Conservation (phyloP, 2,888 invertebrate genomes). For the Ischnus inquisitorius region DNA sequence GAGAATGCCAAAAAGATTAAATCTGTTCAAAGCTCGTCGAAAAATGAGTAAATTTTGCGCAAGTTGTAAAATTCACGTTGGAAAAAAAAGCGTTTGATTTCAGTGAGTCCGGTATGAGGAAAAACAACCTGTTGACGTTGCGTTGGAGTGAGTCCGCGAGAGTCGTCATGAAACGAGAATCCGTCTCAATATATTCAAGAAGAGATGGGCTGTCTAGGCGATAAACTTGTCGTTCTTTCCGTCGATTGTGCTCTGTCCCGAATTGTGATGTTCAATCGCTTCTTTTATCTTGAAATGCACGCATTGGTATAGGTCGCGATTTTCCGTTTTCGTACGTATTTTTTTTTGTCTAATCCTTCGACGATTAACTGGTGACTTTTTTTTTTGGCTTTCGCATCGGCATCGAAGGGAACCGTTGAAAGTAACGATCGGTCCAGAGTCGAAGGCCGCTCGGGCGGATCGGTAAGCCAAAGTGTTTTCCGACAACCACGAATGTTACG, state of each 20-base stretch:
- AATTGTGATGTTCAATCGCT: too few relatives aligned
- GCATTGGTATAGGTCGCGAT: too few relatives aligned
- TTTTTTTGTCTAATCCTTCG: not conserved
- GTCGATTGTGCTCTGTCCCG: too few relatives aligned
- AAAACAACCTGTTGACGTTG: slow-evolving; percentile 20
- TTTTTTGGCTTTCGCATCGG: slow-evolving; percentile 23
- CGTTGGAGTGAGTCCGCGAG: not conserved
- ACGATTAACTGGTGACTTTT: not conserved
- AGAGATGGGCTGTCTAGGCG: not conserved
- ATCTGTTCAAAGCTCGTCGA: too few relatives aligned
- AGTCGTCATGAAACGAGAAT: slow-evolving; percentile 9
- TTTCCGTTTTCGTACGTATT: too few relatives aligned
- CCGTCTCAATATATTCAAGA: not conserved
- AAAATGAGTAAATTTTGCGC: not conserved
- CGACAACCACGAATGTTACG: slow-evolving; percentile 42
- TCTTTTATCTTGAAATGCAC: too few relatives aligned
- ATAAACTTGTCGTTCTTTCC: too few relatives aligned
- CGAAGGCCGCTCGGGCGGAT: slow-evolving; percentile 50
- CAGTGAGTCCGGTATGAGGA: not conserved
- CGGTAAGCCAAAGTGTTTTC: slow-evolving; percentile 50
- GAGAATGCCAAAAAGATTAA: too few relatives aligned
- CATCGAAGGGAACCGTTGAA: slow-evolving; percentile 36
- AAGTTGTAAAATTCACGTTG: not conserved
- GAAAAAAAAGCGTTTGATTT: slow-evolving; percentile 21
- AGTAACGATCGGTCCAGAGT: slow-evolving; percentile 56